Conservation (phyloP, 2,113 vertebrate species). For the Melozone crissalis region DNA sequence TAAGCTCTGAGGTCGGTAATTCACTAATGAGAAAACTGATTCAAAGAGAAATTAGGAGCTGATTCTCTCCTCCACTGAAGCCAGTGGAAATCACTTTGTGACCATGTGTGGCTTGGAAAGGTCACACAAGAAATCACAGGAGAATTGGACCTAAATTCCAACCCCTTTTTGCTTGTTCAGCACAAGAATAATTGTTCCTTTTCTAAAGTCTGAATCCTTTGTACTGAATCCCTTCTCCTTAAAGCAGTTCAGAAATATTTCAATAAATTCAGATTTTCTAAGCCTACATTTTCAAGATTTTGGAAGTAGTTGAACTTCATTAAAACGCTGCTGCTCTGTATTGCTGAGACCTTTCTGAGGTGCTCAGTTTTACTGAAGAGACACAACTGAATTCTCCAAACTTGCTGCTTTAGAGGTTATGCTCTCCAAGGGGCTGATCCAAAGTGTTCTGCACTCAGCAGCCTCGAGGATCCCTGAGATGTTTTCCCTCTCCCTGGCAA, state of each 20-base stretch:
- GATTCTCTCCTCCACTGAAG: slow-evolving; percentile 6
- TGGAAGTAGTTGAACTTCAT: not conserved
- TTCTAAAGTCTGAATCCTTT: not conserved
- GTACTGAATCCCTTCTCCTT: not conserved
- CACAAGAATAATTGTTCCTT: not conserved
- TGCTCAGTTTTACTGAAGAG: not conserved
- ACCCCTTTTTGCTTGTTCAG: not conserved
- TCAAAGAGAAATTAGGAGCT: slow-evolving; percentile 37
- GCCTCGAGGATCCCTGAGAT: not conserved
- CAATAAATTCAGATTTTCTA: not conserved
- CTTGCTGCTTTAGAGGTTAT: not conserved
- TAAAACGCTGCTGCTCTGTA: not conserved
- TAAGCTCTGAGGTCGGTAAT: slow-evolving; percentile 37
- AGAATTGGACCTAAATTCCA: not conserved
- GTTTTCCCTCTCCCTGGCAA: not conserved
- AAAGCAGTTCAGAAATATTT: not conserved
- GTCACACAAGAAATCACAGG: not conserved
- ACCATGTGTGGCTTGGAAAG: not conserved
- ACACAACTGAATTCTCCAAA: not conserved
- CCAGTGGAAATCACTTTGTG: not conserved
- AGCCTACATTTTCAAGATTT: not conserved
- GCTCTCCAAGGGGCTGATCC: not conserved
- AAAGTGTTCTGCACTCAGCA: not conserved
- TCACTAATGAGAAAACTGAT: slow-evolving; percentile 48
- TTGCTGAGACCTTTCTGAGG: not conserved